Conservation (phyloP, 1,140 invertebrate species). For the Agraylea sexmaculata region DNA sequence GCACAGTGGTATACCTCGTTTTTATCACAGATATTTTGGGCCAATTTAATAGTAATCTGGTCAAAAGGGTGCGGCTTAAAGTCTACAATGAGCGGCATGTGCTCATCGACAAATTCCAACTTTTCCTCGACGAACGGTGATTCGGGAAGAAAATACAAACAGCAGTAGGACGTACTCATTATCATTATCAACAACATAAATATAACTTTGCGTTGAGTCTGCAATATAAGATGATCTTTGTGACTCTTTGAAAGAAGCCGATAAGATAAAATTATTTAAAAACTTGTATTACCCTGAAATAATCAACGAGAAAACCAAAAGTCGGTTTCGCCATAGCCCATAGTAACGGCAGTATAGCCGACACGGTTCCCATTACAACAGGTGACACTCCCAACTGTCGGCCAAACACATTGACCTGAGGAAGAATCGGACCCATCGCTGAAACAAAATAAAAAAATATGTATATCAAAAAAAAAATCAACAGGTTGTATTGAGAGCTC, state of each 20-base stretch:
- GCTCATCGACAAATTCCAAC: too few species aligned
- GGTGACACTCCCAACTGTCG: slow-evolving; percentile 63
- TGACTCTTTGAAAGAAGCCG: neutral
- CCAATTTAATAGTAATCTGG: too few species aligned
- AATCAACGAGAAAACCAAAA: slow-evolving; percentile 59
- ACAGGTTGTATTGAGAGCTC: slow-evolving; percentile 26
- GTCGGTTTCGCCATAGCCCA: slow-evolving; percentile 60
- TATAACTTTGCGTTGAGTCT: slow-evolving; percentile 52
- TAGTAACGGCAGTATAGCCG: slow-evolving; percentile 53
- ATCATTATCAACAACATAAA: slow-evolving; percentile 51
- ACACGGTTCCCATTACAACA: slow-evolving; percentile 58
- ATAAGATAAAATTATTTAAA: slow-evolving; percentile 4
- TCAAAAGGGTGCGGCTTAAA: too few species aligned
- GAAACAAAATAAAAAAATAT: slow-evolving; percentile 24
- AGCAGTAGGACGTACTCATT: slow-evolving; percentile 49
- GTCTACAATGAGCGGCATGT: too few species aligned
- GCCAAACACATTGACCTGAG: slow-evolving; percentile 60
- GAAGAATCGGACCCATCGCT: slow-evolving; percentile 67
- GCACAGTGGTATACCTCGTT: too few species aligned
- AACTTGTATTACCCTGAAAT: slow-evolving; percentile 38
- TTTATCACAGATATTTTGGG: too few species aligned
- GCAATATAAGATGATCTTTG: slow-evolving; percentile 21
- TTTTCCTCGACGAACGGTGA: slow-evolving; percentile 25
- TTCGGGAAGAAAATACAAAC: slow-evolving; percentile 53
- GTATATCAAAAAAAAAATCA: neutral